These are phyloP conservation scores for Nycticebus coucang DNA, from an alignment of 2,113 vertebrate genomes.

Conservation along the genomic window DNA sequence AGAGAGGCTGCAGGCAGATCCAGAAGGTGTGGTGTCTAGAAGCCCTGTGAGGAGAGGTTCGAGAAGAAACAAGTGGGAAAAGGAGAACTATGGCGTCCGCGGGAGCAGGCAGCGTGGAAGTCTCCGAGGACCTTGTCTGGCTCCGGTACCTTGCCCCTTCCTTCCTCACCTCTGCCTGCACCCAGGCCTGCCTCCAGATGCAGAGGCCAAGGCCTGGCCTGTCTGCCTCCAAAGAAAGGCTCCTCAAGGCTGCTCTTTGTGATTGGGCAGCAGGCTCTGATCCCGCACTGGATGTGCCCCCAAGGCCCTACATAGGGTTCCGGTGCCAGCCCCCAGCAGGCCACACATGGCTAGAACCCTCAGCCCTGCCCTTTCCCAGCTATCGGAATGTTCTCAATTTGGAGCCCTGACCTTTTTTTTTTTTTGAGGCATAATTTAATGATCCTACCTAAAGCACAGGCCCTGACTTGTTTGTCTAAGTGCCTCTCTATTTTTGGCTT, in stretches of 20 bases:
- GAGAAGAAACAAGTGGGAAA: background rate
- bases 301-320: background rate
- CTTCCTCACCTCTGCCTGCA: background rate
- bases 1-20: background rate
- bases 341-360: rapidly evolving
- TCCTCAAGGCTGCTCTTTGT: background rate
- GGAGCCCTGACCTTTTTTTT: background rate
- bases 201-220: background rate
- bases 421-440: too few species aligned
- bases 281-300: background rate
- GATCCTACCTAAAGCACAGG: background rate
- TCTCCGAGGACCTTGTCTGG: background rate
- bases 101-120: background rate
- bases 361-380: background rate
- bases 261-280: background rate
- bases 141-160: too few species aligned
- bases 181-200: too few species aligned
- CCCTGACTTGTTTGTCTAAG: background rate
- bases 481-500: background rate
- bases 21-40: background rate
- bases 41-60: background rate
- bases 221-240: background rate
- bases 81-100: background rate
- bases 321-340: background rate
- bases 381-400: too few species aligned